Percentiles rank a stretch among this genome's conserved stretches.
Conservation (phyloP, 2,113 vertebrate species). For the Sterrhoptilus dennistouni region DNA sequence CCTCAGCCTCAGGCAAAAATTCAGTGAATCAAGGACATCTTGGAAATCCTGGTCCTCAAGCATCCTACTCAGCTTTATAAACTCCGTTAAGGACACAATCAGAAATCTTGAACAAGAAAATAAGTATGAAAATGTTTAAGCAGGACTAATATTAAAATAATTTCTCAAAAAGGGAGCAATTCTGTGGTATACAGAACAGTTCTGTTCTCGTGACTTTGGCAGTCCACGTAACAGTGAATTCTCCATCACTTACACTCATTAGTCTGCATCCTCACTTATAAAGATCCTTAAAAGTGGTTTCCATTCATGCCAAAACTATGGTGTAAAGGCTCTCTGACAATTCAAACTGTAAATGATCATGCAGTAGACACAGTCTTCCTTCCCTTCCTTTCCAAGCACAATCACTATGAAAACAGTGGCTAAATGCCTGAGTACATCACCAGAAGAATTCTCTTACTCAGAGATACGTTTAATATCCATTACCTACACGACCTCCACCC, state of each 20-base stretch:
- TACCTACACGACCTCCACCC: neutral
- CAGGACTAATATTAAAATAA: neutral
- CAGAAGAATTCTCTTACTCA: neutral
- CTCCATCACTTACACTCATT: neutral
- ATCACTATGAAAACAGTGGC: neutral
- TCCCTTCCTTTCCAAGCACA: neutral
- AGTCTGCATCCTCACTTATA: neutral
- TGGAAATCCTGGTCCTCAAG: neutral
- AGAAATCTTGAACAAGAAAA: neutral
- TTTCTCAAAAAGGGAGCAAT: neutral
- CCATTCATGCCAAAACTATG: neutral
- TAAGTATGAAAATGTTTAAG: neutral
- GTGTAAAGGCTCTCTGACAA: neutral
- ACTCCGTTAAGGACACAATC: neutral
- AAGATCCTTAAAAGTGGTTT: neutral
- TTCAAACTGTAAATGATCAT: neutral
- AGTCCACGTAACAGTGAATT: neutral
- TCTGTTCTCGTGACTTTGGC: neutral
- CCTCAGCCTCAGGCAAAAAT: neutral
- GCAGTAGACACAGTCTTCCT: fast-evolving
- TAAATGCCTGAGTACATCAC: neutral
- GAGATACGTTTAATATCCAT: neutral
- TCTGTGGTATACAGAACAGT: neutral
- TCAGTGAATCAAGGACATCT: neutral
- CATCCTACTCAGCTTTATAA: neutral